Conservation (phyloP, 2,113 vertebrate species). For the Syrrhaptes paradoxus region DNA sequence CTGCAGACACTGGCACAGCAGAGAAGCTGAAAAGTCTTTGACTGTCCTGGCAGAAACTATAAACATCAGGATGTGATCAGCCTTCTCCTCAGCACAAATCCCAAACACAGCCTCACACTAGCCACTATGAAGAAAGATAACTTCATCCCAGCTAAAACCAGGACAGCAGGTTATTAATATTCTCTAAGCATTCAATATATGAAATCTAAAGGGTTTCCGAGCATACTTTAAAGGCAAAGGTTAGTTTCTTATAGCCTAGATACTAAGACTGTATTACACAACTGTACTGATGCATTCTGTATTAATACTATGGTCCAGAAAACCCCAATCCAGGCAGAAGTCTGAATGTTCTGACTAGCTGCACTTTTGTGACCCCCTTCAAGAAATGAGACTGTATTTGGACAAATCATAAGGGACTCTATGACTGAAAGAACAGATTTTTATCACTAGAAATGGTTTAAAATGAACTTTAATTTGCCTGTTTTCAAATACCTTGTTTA, state of each 20-base stretch:
- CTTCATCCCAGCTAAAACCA: too few species aligned
- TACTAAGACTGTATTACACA: background rate
- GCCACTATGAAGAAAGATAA: too few species aligned
- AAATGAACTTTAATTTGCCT: background rate
- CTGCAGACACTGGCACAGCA: too few species aligned
- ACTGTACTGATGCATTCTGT: background rate
- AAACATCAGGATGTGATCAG: too few species aligned
- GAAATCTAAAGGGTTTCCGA: background rate
- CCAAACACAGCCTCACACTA: too few species aligned
- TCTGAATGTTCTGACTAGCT: background rate
- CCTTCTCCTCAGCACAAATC: too few species aligned
- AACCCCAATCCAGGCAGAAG: background rate
- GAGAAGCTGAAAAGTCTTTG: too few species aligned
- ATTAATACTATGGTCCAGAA: background rate
- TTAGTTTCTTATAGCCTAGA: background rate
- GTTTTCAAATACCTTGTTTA: constrained; percentile 27
- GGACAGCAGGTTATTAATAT: background rate
- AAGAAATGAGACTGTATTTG: background rate
- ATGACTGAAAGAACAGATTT: background rate
- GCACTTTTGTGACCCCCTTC: background rate
- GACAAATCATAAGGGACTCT: background rate
- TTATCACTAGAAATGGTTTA: background rate
- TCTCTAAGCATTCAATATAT: background rate
- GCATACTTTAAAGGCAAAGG: background rate
- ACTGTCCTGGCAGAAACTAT: too few species aligned